Percentiles rank a stretch among this genome's conserved stretches.
These are phyloP conservation scores for Bicyclus anynana DNA, from an alignment of 1,140 invertebrate genomes.

Conservation along the genomic window DNA sequence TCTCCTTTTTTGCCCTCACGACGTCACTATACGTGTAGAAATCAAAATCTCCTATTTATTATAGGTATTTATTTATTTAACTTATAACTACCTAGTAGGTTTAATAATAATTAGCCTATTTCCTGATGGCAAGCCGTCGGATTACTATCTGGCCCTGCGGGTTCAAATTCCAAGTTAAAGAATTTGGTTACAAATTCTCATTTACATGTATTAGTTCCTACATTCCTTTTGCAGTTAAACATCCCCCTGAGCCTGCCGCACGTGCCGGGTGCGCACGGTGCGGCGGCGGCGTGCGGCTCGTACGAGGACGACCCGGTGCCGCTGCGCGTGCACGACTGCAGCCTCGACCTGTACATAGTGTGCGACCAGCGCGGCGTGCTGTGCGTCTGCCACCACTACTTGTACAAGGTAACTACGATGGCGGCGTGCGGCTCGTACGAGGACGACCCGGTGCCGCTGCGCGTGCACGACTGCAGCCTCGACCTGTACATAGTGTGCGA, in stretches of 20 bases:
- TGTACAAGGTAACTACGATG: slow-evolving; percentile 83
- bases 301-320: slow-evolving; percentile 90
- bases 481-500: slow-evolving; percentile 87
- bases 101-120: too few relatives aligned
- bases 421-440: slow-evolving; percentile 83
- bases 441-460: slow-evolving; percentile 86
- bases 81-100: too few relatives aligned
- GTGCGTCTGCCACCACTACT: slow-evolving; percentile 90
- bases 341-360: slow-evolving; percentile 87
- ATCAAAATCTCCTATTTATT: too few relatives aligned
- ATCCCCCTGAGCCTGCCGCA: slow-evolving; percentile 89
- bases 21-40: too few relatives aligned
- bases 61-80: too few relatives aligned
- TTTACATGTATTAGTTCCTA: too few relatives aligned
- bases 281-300: slow-evolving; percentile 77
- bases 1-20: too few relatives aligned
- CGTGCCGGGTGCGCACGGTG: slow-evolving; percentile 73
- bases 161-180: too few relatives aligned
- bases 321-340: slow-evolving; percentile 87
- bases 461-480: slow-evolving; percentile 88
- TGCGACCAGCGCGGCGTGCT: slow-evolving; percentile 84
- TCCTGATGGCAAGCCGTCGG: too few relatives aligned
- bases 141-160: too few relatives aligned
- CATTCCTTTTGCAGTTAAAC: slow-evolving; percentile 80
- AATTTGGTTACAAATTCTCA: too few relatives aligned